Conservation (phyloP, 2,797 vertebrate genomes). For the Bucorvus abyssinicus region DNA sequence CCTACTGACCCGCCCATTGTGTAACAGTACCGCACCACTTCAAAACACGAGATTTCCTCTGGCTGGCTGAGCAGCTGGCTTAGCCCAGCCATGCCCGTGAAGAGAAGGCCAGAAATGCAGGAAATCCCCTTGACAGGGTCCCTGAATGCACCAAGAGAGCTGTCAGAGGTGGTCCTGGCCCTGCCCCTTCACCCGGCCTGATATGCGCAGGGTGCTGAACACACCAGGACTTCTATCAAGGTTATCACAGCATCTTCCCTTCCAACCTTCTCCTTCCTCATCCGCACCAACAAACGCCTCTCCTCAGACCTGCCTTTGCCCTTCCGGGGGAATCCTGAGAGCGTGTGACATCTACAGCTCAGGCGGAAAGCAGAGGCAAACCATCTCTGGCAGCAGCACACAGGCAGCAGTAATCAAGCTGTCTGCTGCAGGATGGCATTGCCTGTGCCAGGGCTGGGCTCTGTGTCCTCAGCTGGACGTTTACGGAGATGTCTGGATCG, state of each 20-base stretch:
- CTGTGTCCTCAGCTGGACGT: neutral
- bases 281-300: neutral
- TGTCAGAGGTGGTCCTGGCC: neutral
- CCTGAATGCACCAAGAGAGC: neutral
- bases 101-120: neutral
- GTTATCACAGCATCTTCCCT: neutral
- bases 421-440: neutral
- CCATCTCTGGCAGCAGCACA: neutral
- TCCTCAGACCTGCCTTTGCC: neutral
- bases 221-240: neutral
- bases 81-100: neutral
- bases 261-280: neutral
- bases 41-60: neutral
- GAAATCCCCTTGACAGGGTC: neutral
- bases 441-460: neutral
- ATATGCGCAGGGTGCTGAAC: neutral
- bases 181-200: neutral
- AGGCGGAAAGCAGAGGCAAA: neutral
- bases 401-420: neutral
- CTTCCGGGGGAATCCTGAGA: neutral
- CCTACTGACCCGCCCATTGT: neutral
- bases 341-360: neutral
- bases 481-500: neutral
- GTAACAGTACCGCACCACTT: neutral
- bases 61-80: neutral